Evolutionary conservation across 2,797 vertebrate genomes (phyloP), one percentile per base, ranked within the genome.

Genomic region (Eleutherodactylus coqui): DNA sequence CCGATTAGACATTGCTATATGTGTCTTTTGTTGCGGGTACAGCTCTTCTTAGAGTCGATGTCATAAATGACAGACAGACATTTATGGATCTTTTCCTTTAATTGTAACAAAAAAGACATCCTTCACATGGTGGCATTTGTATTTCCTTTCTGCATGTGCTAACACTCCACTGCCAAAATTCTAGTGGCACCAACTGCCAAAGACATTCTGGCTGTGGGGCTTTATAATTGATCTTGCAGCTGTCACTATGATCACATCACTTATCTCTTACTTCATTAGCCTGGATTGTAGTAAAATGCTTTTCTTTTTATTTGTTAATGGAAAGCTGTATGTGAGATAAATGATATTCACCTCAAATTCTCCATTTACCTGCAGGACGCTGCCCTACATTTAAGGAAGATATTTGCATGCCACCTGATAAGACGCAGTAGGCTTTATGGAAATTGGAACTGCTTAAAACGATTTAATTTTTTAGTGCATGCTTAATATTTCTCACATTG

Each of bases 151-250:
- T 41, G 47, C 45, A 77, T 69, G 43, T 51, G 32, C 55, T 49
- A 67, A 36, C 34, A 45, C 55, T 85, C 8, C 72, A 9, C 69
- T 86, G 79, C 85, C 85, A 86, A 47, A 43, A 77, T 82, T 53
- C 69, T 55, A 82, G 70, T 41, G 60, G 45, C 70, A 82, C 45
- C 67, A 55, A 17, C 70, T 82, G 85, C 79, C 79, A 86, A 81
- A 86, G 21, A 43, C 79, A 82, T 82, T 86, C 47, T 86, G 79
- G 70, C 79, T 41, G 9, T 32, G 47, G 78, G 72, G 45, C 38
- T 86, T 60, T 81, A 77, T 69, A 75, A 82, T 77, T 82, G 79
- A 86, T 82, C 70, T 69, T 86, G 85, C 85, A 82, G 70, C 79
- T 86, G 85, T 86, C 67, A 86, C 79, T 67, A 38, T n/a, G 58